phyloP scores from a whole-genome alignment of 2,113 vertebrate species.

The Onychostoma macrolepis region DNA sequence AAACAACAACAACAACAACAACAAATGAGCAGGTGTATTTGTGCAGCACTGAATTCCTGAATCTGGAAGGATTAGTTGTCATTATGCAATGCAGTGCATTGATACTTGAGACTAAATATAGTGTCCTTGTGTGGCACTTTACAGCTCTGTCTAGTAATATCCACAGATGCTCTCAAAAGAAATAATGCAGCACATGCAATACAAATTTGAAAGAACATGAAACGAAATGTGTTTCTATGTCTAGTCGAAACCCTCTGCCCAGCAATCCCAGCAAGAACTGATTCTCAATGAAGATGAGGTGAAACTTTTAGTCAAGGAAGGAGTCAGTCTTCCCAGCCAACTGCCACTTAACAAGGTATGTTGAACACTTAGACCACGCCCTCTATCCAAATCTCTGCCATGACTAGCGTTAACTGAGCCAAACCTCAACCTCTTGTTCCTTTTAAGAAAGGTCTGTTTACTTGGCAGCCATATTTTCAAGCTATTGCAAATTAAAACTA shows the following conservation, averaged over 20 bases:
- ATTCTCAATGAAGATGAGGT: conserved; percentile 92
- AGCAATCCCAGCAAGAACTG: conserved; percentile 81
- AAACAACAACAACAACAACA: not conserved
- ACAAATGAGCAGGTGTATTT: not conserved
- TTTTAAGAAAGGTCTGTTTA: too few relatives aligned
- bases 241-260: conserved; percentile 64
- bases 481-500: too few relatives aligned
- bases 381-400: not conserved
- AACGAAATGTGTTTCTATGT: conserved; percentile 9
- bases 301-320: conserved; percentile 92
- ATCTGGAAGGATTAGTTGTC: not conserved
- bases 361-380: not conserved
- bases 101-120: not conserved
- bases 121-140: not conserved
- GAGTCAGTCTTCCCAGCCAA: conserved; percentile 83
- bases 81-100: not conserved
- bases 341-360: conserved; percentile 92
- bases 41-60: not conserved
- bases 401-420: not conserved
- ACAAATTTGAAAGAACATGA: not conserved
- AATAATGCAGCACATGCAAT: not conserved
- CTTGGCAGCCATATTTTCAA: too few relatives aligned
- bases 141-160: not conserved
- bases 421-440: not conserved
- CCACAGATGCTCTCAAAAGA: not conserved